A percentile compares a stretch with the other conserved stretches of the same genome.
Conservation (phyloP, 2,888 invertebrate genomes). For the Mycogona germanica region DNA sequence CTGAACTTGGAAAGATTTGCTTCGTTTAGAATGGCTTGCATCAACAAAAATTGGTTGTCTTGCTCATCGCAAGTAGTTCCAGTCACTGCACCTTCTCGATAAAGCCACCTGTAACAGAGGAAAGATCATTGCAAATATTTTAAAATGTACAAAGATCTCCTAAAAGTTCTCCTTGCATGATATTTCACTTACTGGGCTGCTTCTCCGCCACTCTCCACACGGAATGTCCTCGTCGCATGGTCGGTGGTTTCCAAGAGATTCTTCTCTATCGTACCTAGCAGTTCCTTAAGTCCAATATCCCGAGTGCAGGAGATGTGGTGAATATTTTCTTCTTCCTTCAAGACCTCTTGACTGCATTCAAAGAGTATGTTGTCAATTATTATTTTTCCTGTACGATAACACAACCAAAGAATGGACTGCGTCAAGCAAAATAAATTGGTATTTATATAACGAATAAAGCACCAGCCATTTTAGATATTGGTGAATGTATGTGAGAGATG, state of each 20-base stretch:
- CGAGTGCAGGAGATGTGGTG: conserved; percentile 39
- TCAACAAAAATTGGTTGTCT: conserved; percentile 6
- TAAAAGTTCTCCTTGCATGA: neutral
- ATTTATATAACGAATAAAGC: too few relatives aligned
- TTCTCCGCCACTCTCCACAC: conserved; percentile 45
- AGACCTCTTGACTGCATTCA: neutral
- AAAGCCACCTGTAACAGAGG: conserved; percentile 43
- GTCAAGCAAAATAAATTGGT: too few relatives aligned
- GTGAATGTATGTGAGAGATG: too few relatives aligned
- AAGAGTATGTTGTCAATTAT: too few relatives aligned
- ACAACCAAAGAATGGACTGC: too few relatives aligned
- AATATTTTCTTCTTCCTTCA: conserved; percentile 27
- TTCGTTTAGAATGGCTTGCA: conserved; percentile 3
- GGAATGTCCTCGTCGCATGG: conserved; percentile 41
- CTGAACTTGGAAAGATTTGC: neutral
- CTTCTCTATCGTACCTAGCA: conserved; percentile 38
- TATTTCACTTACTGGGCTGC: conserved; percentile 24
- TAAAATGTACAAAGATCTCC: neutral
- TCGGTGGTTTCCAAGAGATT: conserved; percentile 42
- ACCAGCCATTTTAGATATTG: too few relatives aligned
- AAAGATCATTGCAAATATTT: neutral
- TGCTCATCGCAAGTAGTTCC: conserved; percentile 24
- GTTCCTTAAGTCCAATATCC: conserved; percentile 37
- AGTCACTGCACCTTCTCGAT: conserved; percentile 49
- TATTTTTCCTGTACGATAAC: too few relatives aligned